Conservation (phyloP, 2,113 vertebrate species). For the Trochalopteron elliotii region DNA sequence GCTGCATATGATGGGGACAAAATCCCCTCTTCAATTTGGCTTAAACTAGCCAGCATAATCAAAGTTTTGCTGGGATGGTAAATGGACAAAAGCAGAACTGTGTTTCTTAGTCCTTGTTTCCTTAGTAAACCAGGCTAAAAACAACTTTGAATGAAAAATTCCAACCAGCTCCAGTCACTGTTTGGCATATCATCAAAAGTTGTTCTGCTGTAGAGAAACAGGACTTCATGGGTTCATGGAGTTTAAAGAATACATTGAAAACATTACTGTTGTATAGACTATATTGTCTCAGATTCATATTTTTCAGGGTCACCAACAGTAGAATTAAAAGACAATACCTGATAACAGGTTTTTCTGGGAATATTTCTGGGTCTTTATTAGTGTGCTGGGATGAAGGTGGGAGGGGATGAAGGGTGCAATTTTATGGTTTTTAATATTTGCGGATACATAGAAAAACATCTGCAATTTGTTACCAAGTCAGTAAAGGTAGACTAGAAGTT, state of each 20-base stretch:
- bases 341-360: neutral
- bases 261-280: neutral
- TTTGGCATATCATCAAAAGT: slow-evolving; percentile 20
- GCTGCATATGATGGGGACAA: neutral
- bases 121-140: slow-evolving; percentile 15
- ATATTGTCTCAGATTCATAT: neutral
- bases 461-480: neutral
- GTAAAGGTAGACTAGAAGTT: neutral
- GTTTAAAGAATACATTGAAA: neutral
- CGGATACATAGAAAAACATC: neutral
- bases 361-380: neutral
- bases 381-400: neutral
- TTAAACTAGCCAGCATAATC: neutral
- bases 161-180: slow-evolving; percentile 13
- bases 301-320: neutral
- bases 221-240: neutral
- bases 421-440: neutral
- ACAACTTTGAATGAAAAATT: slow-evolving; percentile 47
- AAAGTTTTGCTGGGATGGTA: neutral
- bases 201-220: neutral
- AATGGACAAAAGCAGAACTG: neutral
- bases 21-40: neutral
- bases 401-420: neutral
- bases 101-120: neutral
- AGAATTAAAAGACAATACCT: neutral